Percentiles rank a stretch among this genome's conserved stretches.
Conservation (phyloP, 1,140 invertebrate genomes). For the Anoplolepis gracilipes region DNA sequence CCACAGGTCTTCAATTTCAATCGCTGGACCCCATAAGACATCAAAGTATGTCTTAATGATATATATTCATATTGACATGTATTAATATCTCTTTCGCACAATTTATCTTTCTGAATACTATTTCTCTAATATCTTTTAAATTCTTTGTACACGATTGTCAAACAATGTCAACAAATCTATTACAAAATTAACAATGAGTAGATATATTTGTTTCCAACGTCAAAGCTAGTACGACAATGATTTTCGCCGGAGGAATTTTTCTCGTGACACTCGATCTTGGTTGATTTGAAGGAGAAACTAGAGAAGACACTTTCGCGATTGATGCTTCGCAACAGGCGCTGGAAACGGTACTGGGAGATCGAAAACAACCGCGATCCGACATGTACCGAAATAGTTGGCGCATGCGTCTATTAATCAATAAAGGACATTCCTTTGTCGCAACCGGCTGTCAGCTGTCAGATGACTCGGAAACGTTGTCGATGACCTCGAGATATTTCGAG, state of each 20-base stretch:
- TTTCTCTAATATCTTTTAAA: neutral
- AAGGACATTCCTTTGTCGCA: slow-evolving; percentile 30
- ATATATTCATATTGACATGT: neutral
- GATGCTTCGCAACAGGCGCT: neutral
- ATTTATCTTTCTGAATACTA: neutral
- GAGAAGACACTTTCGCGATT: neutral
- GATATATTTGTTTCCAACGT: neutral
- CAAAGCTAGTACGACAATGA: neutral
- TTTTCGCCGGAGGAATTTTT: neutral
- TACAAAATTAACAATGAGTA: neutral
- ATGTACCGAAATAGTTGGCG: slow-evolving; percentile 58
- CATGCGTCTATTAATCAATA: slow-evolving; percentile 79
- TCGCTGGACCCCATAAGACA: neutral
- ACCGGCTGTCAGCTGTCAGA: neutral
- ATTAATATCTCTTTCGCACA: neutral
- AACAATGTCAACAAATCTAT: neutral
- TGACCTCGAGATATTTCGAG: neutral
- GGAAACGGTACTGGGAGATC: slow-evolving; percentile 32
- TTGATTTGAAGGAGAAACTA: neutral
- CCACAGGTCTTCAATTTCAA: neutral
- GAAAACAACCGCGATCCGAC: slow-evolving; percentile 45
- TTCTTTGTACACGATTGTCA: neutral
- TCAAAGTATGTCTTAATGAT: no score
- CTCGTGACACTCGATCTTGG: neutral
- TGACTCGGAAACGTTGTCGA: neutral